Percentiles rank a stretch among this genome's conserved stretches.
Conservation (phyloP, 2,113 vertebrate genomes). For the Rostratula benghalensis region DNA sequence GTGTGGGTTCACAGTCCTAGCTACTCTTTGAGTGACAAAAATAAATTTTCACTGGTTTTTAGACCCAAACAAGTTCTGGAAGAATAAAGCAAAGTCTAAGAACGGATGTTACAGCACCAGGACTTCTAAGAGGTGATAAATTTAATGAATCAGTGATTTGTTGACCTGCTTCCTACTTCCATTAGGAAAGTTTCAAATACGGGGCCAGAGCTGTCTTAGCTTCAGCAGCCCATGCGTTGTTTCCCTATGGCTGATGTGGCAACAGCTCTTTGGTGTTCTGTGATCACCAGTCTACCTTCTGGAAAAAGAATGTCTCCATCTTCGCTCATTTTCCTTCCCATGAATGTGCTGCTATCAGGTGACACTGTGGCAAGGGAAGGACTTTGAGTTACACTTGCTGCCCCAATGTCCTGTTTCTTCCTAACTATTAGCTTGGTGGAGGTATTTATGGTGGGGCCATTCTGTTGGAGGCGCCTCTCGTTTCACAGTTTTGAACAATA, state of each 20-base stretch:
- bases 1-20: conserved; percentile 43
- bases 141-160: neutral
- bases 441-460: neutral
- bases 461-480: neutral
- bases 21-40: conserved; percentile 46
- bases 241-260: neutral
- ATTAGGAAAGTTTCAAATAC: neutral
- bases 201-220: neutral
- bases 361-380: neutral
- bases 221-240: neutral
- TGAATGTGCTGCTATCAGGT: neutral
- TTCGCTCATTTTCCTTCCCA: neutral
- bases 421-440: neutral
- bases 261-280: neutral
- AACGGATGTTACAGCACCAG: neutral
- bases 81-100: neutral
- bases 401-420: neutral
- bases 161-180: neutral
- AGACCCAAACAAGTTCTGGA: neutral
- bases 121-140: neutral
- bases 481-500: neutral
- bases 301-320: neutral
- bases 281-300: neutral
- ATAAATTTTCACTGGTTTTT: conserved; percentile 8
- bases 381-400: neutral